These are phyloP conservation scores for Drosophila guanche DNA, from an alignment of 1,140 invertebrate species.

Conservation along the genomic window DNA sequence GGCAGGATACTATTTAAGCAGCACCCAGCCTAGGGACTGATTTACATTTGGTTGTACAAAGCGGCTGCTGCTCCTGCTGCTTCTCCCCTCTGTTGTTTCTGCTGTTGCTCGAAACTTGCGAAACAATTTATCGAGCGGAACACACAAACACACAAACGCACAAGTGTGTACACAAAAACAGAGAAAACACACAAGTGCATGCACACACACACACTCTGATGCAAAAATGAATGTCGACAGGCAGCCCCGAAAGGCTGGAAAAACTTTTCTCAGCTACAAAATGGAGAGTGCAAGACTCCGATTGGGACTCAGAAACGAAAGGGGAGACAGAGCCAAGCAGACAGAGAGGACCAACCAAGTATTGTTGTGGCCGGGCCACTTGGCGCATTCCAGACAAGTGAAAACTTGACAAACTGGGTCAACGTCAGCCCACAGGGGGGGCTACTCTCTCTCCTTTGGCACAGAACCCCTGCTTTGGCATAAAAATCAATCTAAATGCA, in stretches of 20 bases:
- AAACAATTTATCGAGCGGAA: constrained; percentile 66
- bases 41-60: constrained; percentile 36
- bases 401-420: constrained; percentile 63
- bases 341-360: constrained; percentile 31
- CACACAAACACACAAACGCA: constrained; percentile 24
- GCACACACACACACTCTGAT: constrained; percentile 16
- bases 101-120: constrained; percentile 34
- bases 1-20: constrained; percentile 34
- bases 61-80: neutral
- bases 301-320: neutral
- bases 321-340: constrained; percentile 5
- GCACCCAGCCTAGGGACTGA: constrained; percentile 21
- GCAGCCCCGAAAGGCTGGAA: constrained; percentile 46
- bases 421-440: constrained; percentile 33
- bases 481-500: constrained; percentile 66
- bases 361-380: constrained; percentile 43
- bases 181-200: constrained; percentile 10
- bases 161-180: constrained; percentile 31
- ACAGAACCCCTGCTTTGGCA: constrained; percentile 25
- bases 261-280: constrained; percentile 45
- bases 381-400: constrained; percentile 51
- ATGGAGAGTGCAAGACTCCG: constrained; percentile 39
- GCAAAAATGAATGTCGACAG: constrained; percentile 63
- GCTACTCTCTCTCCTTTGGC: neutral
- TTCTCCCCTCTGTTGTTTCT: neutral